phyloP scores from a whole-genome alignment of 2,888 invertebrate genomes.

The Ryuthela nishihirai region DNA sequence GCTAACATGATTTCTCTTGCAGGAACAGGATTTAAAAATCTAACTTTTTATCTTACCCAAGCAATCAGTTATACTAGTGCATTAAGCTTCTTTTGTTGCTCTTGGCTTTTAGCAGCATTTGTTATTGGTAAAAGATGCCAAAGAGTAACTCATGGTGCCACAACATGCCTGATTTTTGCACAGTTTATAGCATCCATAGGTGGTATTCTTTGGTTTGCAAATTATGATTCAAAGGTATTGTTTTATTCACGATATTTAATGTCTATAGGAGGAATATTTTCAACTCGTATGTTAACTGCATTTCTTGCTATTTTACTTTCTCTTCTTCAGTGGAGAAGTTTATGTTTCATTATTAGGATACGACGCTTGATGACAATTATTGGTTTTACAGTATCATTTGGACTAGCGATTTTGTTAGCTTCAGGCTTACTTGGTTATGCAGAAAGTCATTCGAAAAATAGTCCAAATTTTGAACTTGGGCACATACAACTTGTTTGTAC shows the following conservation, averaged over 20 bases:
- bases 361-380: slow-evolving; percentile 58
- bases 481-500: slow-evolving; percentile 66
- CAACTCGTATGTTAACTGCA: slow-evolving; percentile 48
- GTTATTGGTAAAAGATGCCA: slow-evolving; percentile 34
- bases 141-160: slow-evolving; percentile 39
- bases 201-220: slow-evolving; percentile 33
- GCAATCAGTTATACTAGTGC: slow-evolving; percentile 33
- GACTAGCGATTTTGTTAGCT: slow-evolving; percentile 6
- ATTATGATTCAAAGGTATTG: slow-evolving; percentile 28
- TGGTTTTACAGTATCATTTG: slow-evolving; percentile 43
- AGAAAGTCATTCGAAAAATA: slow-evolving; percentile 47
- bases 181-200: slow-evolving; percentile 38
- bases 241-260: slow-evolving; percentile 37
- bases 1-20: slow-evolving; percentile 85
- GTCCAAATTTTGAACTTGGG: slow-evolving; percentile 74
- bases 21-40: slow-evolving; percentile 49
- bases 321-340: slow-evolving; percentile 64
- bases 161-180: slow-evolving; percentile 34
- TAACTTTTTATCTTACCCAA: slow-evolving; percentile 26
- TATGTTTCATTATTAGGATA: slow-evolving; percentile 69
- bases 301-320: slow-evolving; percentile 47
- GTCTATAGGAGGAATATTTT: slow-evolving; percentile 45
- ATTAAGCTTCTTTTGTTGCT: slow-evolving; percentile 26
- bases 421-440: slow-evolving; percentile 2
- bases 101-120: slow-evolving; percentile 32